Conservation (phyloP, 2,888 invertebrate species). For the Philaethria dido region DNA sequence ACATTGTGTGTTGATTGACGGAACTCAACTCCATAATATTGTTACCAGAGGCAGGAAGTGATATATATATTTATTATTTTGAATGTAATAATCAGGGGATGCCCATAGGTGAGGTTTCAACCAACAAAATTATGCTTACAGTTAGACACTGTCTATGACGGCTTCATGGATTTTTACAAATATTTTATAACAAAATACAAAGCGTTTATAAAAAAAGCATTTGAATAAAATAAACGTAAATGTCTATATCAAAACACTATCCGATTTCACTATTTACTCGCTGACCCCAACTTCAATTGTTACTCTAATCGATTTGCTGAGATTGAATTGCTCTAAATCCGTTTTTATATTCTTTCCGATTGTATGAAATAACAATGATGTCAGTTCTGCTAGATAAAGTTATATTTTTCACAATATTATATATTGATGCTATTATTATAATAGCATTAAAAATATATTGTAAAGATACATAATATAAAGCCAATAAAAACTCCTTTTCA, state of each 20-base stretch:
- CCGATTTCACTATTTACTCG: slow-evolving; percentile 19
- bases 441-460: not conserved
- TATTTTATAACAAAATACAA: no score
- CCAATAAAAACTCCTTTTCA: no score
- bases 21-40: no score
- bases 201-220: not conserved
- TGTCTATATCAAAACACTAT: slow-evolving; percentile 9
- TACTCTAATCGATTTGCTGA: slow-evolving; percentile 26
- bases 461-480: not conserved
- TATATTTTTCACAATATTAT: slow-evolving; percentile 2
- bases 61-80: no score
- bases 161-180: no score
- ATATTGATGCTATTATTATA: not conserved
- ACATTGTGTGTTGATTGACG: no score
- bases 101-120: no score
- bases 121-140: no score
- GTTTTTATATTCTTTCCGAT: slow-evolving; percentile 24
- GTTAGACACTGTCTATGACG: no score
- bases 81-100: no score
- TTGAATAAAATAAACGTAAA: slow-evolving; percentile 3
- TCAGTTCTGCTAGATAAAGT: slow-evolving; percentile 6
- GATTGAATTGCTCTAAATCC: slow-evolving; percentile 27
- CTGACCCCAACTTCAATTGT: slow-evolving; percentile 24
- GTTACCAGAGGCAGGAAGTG: no score
- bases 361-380: slow-evolving; percentile 20